Percentiles rank a stretch among this genome's conserved stretches.
Evolutionary conservation across 1,140 invertebrate genomes (phyloP).

Genomic region (Apis florea): DNA sequence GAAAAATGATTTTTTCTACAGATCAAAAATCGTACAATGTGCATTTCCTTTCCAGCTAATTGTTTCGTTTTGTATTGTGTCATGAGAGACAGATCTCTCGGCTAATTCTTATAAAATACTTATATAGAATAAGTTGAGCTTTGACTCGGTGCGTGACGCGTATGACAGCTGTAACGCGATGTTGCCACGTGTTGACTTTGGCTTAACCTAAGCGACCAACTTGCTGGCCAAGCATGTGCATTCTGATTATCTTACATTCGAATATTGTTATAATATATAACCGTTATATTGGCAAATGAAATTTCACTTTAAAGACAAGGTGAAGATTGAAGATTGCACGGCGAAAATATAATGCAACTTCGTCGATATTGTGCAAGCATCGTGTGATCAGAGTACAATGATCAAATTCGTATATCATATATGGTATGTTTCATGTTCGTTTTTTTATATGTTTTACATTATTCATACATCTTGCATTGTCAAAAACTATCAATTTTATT

Average conservation of each 20-base stretch:
- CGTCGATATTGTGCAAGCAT: constrained; percentile 41
- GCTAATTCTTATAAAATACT: constrained; percentile 30
- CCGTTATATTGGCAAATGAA: background rate
- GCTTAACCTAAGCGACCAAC: constrained; percentile 45
- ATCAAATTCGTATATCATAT: background rate
- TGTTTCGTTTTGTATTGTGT: background rate
- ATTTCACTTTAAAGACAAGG: constrained; percentile 9
- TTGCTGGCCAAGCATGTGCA: constrained; percentile 32
- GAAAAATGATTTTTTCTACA: constrained; percentile 21
- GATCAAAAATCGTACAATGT: background rate
- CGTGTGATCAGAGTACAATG: constrained; percentile 31
- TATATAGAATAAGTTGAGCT: constrained; percentile 45
- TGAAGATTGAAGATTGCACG: background rate
- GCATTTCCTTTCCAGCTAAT: background rate
- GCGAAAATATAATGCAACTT: constrained; percentile 18
- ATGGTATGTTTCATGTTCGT: background rate
- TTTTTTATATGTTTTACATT: background rate
- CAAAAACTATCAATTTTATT: background rate
- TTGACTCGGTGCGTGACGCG: constrained; percentile 59
- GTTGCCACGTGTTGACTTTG: constrained; percentile 58
- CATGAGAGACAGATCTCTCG: background rate
- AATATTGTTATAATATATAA: constrained; percentile 14
- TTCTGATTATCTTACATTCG: constrained; percentile 43
- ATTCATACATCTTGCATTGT: no score
- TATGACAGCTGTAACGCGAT: constrained; percentile 53